These are phyloP conservation scores for Drosophila percnosoma DNA, from an alignment of 2,888 invertebrate genomes.

Conservation along the genomic window DNA sequence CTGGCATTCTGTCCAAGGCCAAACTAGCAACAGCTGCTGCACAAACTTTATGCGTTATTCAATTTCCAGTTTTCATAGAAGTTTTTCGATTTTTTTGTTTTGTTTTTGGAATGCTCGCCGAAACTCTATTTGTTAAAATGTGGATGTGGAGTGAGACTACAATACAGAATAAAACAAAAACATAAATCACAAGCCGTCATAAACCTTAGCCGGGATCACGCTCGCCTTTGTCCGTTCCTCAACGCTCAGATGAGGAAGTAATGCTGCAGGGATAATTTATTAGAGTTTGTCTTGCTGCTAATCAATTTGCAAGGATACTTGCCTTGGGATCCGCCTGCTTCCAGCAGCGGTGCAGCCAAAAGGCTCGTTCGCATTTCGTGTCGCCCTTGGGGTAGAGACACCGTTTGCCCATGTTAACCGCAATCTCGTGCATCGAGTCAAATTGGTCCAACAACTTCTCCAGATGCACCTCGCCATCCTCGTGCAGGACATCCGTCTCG, in stretches of 20 bases:
- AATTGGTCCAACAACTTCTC: slow-evolving; percentile 81
- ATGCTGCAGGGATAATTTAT: slow-evolving; percentile 52
- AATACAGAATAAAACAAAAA: slow-evolving; percentile 21
- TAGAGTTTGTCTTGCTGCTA: slow-evolving; percentile 33
- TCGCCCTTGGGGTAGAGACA: slow-evolving; percentile 84
- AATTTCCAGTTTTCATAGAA: slow-evolving; percentile 7
- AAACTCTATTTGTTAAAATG: slow-evolving; percentile 29
- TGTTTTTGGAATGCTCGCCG: slow-evolving; percentile 36
- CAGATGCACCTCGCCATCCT: slow-evolving; percentile 84
- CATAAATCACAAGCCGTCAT: slow-evolving; percentile 44
- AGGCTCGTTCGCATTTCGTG: slow-evolving; percentile 79
- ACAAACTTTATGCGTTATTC: slow-evolving; percentile 18
- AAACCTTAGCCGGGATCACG: slow-evolving; percentile 1
- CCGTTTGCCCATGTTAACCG: slow-evolving; percentile 81
- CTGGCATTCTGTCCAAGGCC: background rate
- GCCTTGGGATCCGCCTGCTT: slow-evolving; percentile 81
- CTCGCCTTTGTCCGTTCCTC: slow-evolving; percentile 18
- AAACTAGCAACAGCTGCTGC: slow-evolving; percentile 39
- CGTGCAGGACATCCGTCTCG: slow-evolving; percentile 83
- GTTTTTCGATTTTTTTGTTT: background rate
- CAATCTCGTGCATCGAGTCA: slow-evolving; percentile 76
- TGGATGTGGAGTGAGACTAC: slow-evolving; percentile 8
- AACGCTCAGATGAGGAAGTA: slow-evolving; percentile 57
- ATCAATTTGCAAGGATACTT: slow-evolving; percentile 36
- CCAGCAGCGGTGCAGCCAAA: slow-evolving; percentile 81